Evolutionary conservation across 2,113 vertebrate genomes (phyloP).

Genomic region (Neodontobutis hainanensis): DNA sequence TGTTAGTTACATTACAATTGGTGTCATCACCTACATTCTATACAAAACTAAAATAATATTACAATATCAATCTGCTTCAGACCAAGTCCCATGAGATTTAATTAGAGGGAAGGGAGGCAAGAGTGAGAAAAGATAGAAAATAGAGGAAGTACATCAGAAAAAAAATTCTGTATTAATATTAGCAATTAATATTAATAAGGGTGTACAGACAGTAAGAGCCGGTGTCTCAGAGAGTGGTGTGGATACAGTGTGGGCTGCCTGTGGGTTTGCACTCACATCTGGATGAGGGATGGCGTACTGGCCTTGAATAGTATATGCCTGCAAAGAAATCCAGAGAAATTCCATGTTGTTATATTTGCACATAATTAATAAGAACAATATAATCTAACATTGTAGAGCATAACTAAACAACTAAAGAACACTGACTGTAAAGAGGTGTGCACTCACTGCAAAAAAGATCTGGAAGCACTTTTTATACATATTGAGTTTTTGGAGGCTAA

Average conservation of each 20-base stretch:
- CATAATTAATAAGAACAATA: not conserved
- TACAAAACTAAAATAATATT: not conserved
- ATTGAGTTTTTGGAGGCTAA: too few species aligned
- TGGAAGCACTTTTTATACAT: too few species aligned
- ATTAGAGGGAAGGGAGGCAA: slow-evolving; percentile 40
- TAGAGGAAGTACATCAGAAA: slow-evolving; percentile 58
- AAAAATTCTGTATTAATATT: slow-evolving; percentile 86
- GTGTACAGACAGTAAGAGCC: slow-evolving; percentile 50
- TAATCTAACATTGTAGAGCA: not conserved
- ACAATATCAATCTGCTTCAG: slow-evolving; percentile 28
- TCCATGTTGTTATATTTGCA: slow-evolving; percentile 12
- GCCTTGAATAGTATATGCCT: slow-evolving; percentile 98
- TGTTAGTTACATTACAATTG: too few species aligned
- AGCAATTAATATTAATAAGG: slow-evolving; percentile 92
- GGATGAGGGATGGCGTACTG: slow-evolving; percentile 96
- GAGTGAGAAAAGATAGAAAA: slow-evolving; percentile 57
- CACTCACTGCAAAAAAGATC: not conserved
- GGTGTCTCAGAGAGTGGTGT: slow-evolving; percentile 33
- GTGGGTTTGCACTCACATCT: slow-evolving; percentile 87
- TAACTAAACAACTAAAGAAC: not conserved
- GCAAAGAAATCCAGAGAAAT: slow-evolving; percentile 53
- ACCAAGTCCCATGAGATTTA: slow-evolving; percentile 60
- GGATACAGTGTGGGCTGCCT: slow-evolving; percentile 41
- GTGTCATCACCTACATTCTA: not conserved
- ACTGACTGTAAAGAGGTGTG: slow-evolving; percentile 3